These are phyloP conservation scores for Taxidea taxus DNA, from an alignment of 2,113 vertebrate genomes.

Conservation along the genomic window DNA sequence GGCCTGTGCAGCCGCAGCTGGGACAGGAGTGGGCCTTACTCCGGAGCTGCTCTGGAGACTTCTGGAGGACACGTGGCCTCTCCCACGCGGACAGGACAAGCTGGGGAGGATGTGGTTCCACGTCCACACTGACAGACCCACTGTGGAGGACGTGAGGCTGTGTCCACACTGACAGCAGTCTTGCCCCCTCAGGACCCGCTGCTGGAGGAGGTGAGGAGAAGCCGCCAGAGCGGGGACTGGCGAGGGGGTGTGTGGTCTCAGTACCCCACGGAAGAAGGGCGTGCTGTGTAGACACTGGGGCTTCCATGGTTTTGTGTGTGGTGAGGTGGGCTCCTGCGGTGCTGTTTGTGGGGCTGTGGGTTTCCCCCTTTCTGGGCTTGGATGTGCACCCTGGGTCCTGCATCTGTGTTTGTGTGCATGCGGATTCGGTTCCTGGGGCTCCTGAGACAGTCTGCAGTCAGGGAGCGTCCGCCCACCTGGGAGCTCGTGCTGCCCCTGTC, in stretches of 20 bases:
- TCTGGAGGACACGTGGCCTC: too few species aligned
- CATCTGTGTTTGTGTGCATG: background rate
- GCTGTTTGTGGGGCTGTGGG: background rate
- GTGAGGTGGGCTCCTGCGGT: background rate
- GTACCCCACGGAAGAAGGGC: too few species aligned
- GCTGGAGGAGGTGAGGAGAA: background rate
- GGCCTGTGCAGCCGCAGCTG: too few species aligned
- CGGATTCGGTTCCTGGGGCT: background rate
- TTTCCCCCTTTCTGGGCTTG: background rate
- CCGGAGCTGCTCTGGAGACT: too few species aligned
- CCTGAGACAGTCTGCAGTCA: background rate
- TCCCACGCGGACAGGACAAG: too few species aligned
- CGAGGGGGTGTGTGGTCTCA: too few species aligned
- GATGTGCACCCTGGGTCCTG: background rate
- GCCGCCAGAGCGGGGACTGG: too few species aligned
- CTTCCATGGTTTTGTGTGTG: background rate
- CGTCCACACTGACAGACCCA: background rate
- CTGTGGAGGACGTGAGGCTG: background rate
- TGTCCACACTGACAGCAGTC: background rate
- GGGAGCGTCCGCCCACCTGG: accelerated
- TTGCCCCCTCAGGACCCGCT: background rate
- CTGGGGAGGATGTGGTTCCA: too few species aligned
- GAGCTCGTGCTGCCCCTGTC: background rate
- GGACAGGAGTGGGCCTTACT: too few species aligned
- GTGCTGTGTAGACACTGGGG: background rate